Conservation (phyloP, 2,888 invertebrate genomes). For the Allacma fusca region DNA sequence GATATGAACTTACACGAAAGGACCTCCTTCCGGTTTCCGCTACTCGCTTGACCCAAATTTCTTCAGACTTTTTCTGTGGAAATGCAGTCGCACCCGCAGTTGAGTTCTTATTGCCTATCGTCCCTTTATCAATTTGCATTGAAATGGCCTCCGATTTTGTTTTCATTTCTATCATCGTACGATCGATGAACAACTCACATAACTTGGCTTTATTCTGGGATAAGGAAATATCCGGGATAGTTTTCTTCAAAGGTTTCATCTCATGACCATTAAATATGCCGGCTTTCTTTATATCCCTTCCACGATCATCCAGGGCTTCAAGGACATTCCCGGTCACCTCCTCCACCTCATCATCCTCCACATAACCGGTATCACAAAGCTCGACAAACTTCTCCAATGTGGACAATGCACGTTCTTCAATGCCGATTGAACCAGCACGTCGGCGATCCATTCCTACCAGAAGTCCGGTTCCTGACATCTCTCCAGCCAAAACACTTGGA, state of each 20-base stretch:
- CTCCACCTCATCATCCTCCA: constrained; percentile 50
- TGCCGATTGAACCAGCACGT: constrained; percentile 56
- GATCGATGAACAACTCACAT: constrained; percentile 59
- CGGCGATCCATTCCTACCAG: constrained; percentile 55
- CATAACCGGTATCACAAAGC: constrained; percentile 53
- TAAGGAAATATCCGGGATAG: constrained; percentile 44
- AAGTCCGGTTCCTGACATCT: constrained; percentile 54
- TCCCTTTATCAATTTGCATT: constrained; percentile 18
- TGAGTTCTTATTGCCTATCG: background rate
- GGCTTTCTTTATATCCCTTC: background rate
- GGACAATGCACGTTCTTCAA: constrained; percentile 58
- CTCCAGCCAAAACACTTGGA: background rate
- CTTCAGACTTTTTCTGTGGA: constrained; percentile 58
- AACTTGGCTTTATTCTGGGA: constrained; percentile 51
- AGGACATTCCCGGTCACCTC: constrained; percentile 46
- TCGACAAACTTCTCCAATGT: constrained; percentile 60
- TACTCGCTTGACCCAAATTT: constrained; percentile 59
- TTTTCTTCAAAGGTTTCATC: constrained; percentile 44
- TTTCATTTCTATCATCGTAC: constrained; percentile 49
- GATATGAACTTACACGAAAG: constrained; percentile 55
- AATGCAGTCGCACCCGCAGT: background rate
- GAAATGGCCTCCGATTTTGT: constrained; percentile 40
- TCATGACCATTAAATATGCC: constrained; percentile 3
- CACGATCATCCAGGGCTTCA: constrained; percentile 34
- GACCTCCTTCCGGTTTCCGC: constrained; percentile 58